phyloP scores from a whole-genome alignment of 2,113 vertebrate species.

The Hippocampus comes region DNA sequence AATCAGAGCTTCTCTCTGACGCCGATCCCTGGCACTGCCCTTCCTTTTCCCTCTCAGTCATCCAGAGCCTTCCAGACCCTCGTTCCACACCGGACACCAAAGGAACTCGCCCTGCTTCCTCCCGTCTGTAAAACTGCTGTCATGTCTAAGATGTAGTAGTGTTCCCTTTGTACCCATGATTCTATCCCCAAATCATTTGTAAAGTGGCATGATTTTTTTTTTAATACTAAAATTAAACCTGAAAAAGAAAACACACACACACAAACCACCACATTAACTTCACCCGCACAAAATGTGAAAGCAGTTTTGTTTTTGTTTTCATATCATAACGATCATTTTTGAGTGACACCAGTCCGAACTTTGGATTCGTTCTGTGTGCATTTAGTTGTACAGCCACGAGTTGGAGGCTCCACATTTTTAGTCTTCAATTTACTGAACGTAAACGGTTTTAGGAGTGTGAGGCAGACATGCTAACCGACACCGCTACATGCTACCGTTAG shows the following conservation, averaged over 20 bases:
- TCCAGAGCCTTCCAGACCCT: slow-evolving; percentile 35
- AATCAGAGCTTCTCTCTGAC: slow-evolving; percentile 36
- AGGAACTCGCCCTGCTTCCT: slow-evolving; percentile 5
- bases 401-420: not conserved
- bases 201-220: not conserved
- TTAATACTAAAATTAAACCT: no score
- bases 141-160: not conserved
- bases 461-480: no score
- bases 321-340: no score
- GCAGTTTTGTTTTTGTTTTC: no score
- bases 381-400: no score
- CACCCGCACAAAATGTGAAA: no score
- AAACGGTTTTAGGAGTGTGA: not conserved
- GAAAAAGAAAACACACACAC: no score
- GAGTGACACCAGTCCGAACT: no score
- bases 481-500: no score
- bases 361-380: no score
- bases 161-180: not conserved
- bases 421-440: not conserved
- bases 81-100: slow-evolving; percentile 1
- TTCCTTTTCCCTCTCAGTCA: slow-evolving; percentile 44
- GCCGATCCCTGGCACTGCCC: slow-evolving; percentile 39
- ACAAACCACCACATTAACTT: no score
- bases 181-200: not conserved
- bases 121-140: not conserved